These are phyloP conservation scores for Euleptes europaea DNA, from an alignment of 2,113 vertebrate genomes.

Conservation along the genomic window DNA sequence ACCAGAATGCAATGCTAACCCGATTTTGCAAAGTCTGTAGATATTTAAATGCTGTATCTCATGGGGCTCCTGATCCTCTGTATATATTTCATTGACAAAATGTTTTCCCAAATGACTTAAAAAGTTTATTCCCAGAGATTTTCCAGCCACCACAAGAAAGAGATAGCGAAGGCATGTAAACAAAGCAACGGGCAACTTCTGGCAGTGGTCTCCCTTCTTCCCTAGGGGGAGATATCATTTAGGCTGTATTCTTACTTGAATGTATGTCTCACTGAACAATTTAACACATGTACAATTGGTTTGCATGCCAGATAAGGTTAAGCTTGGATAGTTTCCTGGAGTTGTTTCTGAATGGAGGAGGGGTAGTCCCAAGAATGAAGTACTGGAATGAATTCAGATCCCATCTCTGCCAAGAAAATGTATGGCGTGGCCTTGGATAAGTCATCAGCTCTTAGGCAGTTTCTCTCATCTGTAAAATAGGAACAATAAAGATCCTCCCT, in stretches of 20 bases:
- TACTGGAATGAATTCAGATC: neutral
- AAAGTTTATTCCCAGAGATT: slow-evolving; percentile 17
- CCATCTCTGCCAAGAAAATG: neutral
- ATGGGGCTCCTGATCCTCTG: slow-evolving; percentile 11
- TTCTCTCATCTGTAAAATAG: too few relatives aligned
- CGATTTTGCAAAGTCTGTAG: slow-evolving; percentile 11
- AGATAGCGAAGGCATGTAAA: slow-evolving; percentile 41
- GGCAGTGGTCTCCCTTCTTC: slow-evolving; percentile 6
- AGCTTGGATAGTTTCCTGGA: too few relatives aligned
- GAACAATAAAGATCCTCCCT: too few relatives aligned
- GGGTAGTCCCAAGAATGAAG: neutral
- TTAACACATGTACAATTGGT: neutral
- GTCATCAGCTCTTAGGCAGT: too few relatives aligned
- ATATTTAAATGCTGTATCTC: slow-evolving; percentile 18
- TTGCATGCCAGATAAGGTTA: neutral
- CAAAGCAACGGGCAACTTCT: slow-evolving; percentile 29
- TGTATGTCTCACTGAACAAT: neutral
- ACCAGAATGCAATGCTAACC: neutral
- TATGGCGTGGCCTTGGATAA: neutral
- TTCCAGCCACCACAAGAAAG: slow-evolving; percentile 1
- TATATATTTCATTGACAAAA: slow-evolving; percentile 45
- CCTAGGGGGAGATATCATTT: neutral
- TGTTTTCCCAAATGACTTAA: slow-evolving; percentile 32
- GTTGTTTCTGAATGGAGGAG: neutral
- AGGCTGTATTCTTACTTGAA: neutral